Percentiles rank a stretch among this genome's conserved stretches.
phyloP scores from a whole-genome alignment of 2,797 vertebrate species.

The Tokudaia muenninki region DNA sequence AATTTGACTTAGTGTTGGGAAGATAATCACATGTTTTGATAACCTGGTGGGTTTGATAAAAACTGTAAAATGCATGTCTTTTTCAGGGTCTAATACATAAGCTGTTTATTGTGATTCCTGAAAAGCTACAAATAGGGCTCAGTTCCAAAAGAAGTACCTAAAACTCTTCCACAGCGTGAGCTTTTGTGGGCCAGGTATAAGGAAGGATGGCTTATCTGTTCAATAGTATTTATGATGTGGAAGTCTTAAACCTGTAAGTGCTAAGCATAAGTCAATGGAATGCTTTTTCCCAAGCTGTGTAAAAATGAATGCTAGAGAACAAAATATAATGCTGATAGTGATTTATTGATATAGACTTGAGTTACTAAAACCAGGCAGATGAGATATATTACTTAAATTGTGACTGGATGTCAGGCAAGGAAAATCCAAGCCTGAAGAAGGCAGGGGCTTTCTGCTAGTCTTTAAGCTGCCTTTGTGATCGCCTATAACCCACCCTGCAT shows the following conservation, averaged over 20 bases:
- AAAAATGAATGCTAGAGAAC: slow-evolving; percentile 59
- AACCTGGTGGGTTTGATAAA: slow-evolving; percentile 4
- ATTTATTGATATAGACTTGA: slow-evolving; percentile 29
- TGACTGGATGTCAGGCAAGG: not conserved
- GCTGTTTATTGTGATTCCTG: slow-evolving; percentile 48
- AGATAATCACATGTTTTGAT: slow-evolving; percentile 23
- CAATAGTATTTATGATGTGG: slow-evolving; percentile 19
- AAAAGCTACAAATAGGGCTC: slow-evolving; percentile 2
- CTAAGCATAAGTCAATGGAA: slow-evolving; percentile 33
- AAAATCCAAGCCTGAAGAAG: not conserved
- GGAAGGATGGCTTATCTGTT: not conserved
- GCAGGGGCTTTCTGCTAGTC: not conserved
- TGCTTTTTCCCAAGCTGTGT: slow-evolving; percentile 11
- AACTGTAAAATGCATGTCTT: not conserved
- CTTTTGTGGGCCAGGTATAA: not conserved
- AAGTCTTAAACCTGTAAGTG: not conserved
- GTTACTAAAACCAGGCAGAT: slow-evolving; percentile 25
- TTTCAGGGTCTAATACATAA: not conserved
- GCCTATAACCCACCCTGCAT: not conserved
- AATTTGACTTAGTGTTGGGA: not conserved
- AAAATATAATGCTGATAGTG: slow-evolving; percentile 34
- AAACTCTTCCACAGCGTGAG: slow-evolving; percentile 39
- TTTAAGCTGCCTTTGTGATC: not conserved
- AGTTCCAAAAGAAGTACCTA: slow-evolving; percentile 14
- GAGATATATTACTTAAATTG: not conserved